A percentile compares a stretch with the other conserved stretches of the same genome.
These are phyloP conservation scores for Aphrocallistes beatrix DNA, from an alignment of 37 sponge, comb jelly and placozoan genomes.

Conservation along the genomic window DNA sequence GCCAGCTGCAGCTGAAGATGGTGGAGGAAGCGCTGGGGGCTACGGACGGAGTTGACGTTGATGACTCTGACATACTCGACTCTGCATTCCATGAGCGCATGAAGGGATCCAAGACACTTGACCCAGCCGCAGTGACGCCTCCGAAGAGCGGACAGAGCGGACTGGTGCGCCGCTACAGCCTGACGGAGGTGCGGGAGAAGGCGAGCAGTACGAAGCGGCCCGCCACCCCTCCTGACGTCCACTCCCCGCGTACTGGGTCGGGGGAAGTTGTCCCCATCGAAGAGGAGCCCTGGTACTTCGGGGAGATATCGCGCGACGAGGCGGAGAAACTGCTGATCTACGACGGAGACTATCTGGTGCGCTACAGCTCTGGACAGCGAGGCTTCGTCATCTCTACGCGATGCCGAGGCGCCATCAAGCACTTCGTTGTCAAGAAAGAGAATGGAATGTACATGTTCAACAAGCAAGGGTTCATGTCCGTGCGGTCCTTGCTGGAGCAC, in stretches of 20 bases:
- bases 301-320: slow-evolving; percentile 50
- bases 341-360: slow-evolving; percentile 75
- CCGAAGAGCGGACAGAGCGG: not conserved
- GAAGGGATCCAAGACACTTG: not conserved
- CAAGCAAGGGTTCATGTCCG: slow-evolving; percentile 18
- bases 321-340: slow-evolving; percentile 64
- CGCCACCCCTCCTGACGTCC: not conserved
- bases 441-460: slow-evolving; percentile 26
- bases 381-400: slow-evolving; percentile 61
- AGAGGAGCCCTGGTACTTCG: slow-evolving; percentile 75
- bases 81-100: not conserved
- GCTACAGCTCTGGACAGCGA: slow-evolving; percentile 42
- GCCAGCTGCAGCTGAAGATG: not conserved
- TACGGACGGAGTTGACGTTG: not conserved
- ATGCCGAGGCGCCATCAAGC: slow-evolving; percentile 38
- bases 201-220: not conserved
- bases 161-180: not conserved
- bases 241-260: not conserved
- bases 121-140: not conserved
- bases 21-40: not conserved
- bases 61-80: not conserved
- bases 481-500: slow-evolving; percentile 18
- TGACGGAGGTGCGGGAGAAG: not conserved
- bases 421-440: slow-evolving; percentile 70
- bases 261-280: slow-evolving; percentile 49